Percentiles rank a stretch among this genome's conserved stretches.
These are phyloP conservation scores for Otolemur garnettii DNA, from an alignment of 2,113 vertebrate genomes.

Conservation along the genomic window DNA sequence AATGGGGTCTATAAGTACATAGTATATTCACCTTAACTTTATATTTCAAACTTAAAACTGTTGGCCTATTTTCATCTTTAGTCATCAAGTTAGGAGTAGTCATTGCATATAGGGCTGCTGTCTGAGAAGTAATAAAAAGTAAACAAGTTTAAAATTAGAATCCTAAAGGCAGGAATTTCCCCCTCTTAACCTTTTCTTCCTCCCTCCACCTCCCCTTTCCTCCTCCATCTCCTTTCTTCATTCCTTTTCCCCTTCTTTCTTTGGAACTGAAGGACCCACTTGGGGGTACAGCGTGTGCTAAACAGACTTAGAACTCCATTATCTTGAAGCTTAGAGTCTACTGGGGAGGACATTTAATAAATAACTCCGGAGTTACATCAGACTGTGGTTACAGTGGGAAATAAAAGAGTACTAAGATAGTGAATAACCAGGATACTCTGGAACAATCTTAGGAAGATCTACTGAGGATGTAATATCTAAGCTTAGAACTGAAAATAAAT, in stretches of 20 bases:
- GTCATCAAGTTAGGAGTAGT: conserved; percentile 41
- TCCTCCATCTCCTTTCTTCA: neutral
- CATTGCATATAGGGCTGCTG: neutral
- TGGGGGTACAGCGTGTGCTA: neutral
- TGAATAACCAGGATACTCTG: neutral
- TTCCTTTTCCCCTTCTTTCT: neutral
- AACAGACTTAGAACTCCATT: neutral
- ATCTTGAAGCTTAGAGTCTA: neutral
- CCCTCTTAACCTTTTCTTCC: neutral
- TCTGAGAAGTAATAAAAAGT: conserved; percentile 16
- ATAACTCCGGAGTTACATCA: neutral
- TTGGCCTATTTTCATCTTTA: conserved; percentile 19
- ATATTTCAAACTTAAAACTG: conserved; percentile 23
- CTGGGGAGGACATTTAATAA: neutral
- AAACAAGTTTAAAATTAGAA: neutral
- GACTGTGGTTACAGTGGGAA: neutral
- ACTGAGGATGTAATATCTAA: neutral
- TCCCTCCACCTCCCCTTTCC: accelerated
- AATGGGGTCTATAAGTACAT: neutral
- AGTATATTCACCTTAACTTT: conserved; percentile 16
- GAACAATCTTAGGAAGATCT: neutral
- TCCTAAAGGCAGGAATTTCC: neutral
- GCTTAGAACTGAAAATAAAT: neutral
- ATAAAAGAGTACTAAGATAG: neutral
- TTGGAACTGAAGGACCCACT: neutral